These are phyloP conservation scores for Digitonthophagus gazella DNA, from an alignment of 2,888 invertebrate species.

Conservation along the genomic window DNA sequence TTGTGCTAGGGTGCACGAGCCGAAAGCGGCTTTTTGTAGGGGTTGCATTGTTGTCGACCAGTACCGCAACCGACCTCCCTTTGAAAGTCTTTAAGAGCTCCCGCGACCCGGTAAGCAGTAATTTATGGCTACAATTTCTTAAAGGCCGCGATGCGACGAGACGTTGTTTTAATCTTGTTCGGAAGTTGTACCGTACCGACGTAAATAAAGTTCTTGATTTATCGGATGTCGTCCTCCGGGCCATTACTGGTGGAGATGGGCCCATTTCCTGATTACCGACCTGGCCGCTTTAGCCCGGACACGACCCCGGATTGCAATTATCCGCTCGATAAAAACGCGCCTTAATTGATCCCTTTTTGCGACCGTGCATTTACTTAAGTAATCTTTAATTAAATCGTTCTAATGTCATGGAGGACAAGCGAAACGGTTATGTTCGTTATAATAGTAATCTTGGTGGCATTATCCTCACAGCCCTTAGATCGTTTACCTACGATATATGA, in stretches of 20 bases:
- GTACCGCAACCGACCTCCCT: slow-evolving; percentile 19
- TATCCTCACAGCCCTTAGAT: neutral
- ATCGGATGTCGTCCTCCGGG: slow-evolving; percentile 4
- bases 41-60: slow-evolving; percentile 28
- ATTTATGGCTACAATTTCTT: slow-evolving; percentile 17
- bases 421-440: neutral
- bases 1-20: too few relatives aligned
- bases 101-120: slow-evolving; percentile 15
- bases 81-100: slow-evolving; percentile 12
- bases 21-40: slow-evolving; percentile 19
- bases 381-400: neutral
- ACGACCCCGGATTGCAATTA: neutral
- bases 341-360: neutral
- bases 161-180: slow-evolving; percentile 17
- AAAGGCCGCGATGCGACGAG: neutral
- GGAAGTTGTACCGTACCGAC: slow-evolving; percentile 2
- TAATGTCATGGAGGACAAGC: neutral
- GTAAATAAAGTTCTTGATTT: slow-evolving; percentile 17
- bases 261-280: neutral
- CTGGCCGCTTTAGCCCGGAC: neutral
- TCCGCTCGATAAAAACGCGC: neutral
- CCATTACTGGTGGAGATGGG: slow-evolving; percentile 1
- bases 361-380: neutral
- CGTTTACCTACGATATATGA: neutral
- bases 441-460: neutral